These are phyloP conservation scores for Lepus townsendii DNA, from an alignment of 2,797 vertebrate genomes.

Conservation along the genomic window DNA sequence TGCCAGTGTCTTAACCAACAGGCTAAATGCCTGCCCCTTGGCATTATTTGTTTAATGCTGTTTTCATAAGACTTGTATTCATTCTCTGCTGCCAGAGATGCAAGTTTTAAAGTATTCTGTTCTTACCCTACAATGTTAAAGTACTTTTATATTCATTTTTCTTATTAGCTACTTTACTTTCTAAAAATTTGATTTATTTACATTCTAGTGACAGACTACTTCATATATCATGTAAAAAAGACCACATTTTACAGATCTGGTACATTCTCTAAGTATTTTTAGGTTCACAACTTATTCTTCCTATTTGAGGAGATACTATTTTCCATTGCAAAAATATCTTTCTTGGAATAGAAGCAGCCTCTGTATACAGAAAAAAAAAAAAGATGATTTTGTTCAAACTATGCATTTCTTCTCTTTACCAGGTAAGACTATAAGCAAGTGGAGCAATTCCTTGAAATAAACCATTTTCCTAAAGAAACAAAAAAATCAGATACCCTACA, in stretches of 20 bases:
- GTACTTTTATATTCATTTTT: constrained; percentile 38
- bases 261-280: constrained; percentile 56
- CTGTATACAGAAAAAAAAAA: constrained; percentile 46
- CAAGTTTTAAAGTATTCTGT: constrained; percentile 46
- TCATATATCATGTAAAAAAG: constrained; percentile 57
- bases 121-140: constrained; percentile 31
- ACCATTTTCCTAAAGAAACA: constrained; percentile 60
- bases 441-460: constrained; percentile 49
- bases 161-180: constrained; percentile 58
- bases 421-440: constrained; percentile 31
- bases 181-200: constrained; percentile 63
- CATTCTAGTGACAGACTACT: constrained; percentile 48
- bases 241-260: constrained; percentile 43
- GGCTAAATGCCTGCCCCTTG: too few species aligned
- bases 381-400: neutral
- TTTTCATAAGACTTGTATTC: constrained; percentile 28
- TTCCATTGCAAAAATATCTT: constrained; percentile 54
- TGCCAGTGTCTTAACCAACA: too few species aligned
- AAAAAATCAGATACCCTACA: neutral
- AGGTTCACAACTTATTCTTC: constrained; percentile 63
- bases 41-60: neutral
- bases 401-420: constrained; percentile 47
- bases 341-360: constrained; percentile 57
- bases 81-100: neutral
- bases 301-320: constrained; percentile 36